Percentiles rank a stretch among this genome's conserved stretches.
Conservation (phyloP, 2,797 vertebrate species). For the Sebastes flavidus region DNA sequence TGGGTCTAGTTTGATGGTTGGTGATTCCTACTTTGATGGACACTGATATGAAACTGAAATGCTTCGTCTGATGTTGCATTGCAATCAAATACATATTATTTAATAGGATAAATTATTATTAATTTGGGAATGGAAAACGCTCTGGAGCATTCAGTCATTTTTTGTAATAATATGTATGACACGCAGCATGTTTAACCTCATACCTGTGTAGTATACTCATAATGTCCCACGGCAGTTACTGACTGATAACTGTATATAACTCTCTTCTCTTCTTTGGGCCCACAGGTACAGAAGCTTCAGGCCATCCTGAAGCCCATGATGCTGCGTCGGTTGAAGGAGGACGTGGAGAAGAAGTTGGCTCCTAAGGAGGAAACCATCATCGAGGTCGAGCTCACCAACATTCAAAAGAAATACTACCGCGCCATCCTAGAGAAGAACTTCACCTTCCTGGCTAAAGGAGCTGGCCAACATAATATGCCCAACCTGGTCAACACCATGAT, state of each 20-base stretch:
- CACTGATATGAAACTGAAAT: background rate
- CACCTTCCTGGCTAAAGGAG: slow-evolving; percentile 97
- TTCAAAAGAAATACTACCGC: slow-evolving; percentile 99
- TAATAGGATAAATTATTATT: background rate
- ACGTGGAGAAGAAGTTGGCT: slow-evolving; percentile 98
- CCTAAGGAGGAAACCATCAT: slow-evolving; percentile 99
- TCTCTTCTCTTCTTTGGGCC: slow-evolving; percentile 23
- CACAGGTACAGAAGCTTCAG: slow-evolving; percentile 97
- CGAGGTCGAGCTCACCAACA: slow-evolving; percentile 98
- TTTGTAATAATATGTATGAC: background rate
- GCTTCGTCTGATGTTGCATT: background rate
- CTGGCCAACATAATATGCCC: slow-evolving; percentile 93
- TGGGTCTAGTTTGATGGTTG: background rate
- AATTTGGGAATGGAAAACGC: background rate
- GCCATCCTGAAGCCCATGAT: slow-evolving; percentile 99
- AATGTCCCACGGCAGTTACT: background rate
- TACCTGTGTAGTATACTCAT: background rate
- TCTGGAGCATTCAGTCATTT: background rate
- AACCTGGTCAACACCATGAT: slow-evolving; percentile 99
- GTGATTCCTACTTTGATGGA: background rate
- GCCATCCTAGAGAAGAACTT: slow-evolving; percentile 99
- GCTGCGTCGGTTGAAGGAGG: slow-evolving; percentile 96
- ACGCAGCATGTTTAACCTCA: background rate
- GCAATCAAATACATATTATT: background rate
- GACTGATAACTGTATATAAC: background rate